Conservation (phyloP, 2,888 invertebrate species). For the Plebejus melissa region DNA sequence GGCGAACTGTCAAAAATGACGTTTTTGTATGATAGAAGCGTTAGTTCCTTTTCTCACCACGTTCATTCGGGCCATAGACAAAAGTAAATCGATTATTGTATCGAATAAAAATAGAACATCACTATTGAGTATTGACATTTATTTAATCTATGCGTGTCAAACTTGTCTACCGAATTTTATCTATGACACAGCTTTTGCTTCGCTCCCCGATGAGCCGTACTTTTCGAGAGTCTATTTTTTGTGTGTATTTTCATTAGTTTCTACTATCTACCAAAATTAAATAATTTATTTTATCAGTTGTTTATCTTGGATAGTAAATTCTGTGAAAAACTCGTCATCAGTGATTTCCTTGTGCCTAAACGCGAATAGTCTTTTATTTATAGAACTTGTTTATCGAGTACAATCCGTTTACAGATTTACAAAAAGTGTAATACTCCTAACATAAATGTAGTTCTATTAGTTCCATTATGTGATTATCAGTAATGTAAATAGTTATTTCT, state of each 20-base stretch:
- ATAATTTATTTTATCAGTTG: slow-evolving; percentile 34
- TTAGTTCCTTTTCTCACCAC: too few species aligned
- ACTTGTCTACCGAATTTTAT: too few species aligned
- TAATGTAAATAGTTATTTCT: slow-evolving; percentile 59
- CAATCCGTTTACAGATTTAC: slow-evolving; percentile 33
- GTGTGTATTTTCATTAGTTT: slow-evolving; percentile 39
- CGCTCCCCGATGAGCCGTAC: background rate
- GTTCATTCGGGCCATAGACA: too few species aligned
- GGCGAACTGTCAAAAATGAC: too few species aligned
- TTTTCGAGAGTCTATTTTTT: slow-evolving; percentile 32
- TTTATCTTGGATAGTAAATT: slow-evolving; percentile 33
- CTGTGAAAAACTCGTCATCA: slow-evolving; percentile 43
- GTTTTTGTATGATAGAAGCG: too few species aligned
- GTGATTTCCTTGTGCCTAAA: slow-evolving; percentile 48
- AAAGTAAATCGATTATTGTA: too few species aligned
- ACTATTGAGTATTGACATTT: too few species aligned
- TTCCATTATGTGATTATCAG: slow-evolving; percentile 60
- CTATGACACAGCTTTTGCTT: slow-evolving; percentile 13
- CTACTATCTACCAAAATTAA: slow-evolving; percentile 40
- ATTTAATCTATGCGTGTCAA: too few species aligned
- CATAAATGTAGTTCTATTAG: slow-evolving; percentile 35
- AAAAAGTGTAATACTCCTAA: slow-evolving; percentile 36
- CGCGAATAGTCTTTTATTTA: slow-evolving; percentile 41
- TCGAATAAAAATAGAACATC: background rate
- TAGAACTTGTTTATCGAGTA: slow-evolving; percentile 41